Percentiles rank a stretch among this genome's conserved stretches.
Conservation (phyloP, 2,797 vertebrate genomes). For the Pteropus rufus region DNA sequence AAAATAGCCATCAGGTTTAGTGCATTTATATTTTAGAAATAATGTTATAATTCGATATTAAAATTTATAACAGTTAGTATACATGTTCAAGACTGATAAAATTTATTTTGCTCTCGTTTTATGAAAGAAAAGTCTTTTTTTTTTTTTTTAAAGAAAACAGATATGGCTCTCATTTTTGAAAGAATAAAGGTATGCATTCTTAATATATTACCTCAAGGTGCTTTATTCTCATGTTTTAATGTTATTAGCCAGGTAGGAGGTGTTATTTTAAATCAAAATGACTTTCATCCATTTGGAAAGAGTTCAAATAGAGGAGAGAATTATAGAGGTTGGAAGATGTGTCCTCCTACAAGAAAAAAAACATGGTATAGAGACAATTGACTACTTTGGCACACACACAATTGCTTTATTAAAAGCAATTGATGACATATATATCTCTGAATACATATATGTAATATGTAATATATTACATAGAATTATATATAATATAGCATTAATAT, state of each 20-base stretch:
- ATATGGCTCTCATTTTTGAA: not conserved
- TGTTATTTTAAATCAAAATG: not conserved
- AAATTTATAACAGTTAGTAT: not conserved
- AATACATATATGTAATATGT: too few species aligned
- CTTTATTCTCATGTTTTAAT: not conserved
- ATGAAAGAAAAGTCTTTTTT: not conserved
- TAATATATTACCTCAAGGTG: not conserved
- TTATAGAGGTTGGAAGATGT: not conserved
- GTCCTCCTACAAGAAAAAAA: not conserved
- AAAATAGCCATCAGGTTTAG: not conserved
- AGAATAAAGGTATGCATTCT: not conserved
- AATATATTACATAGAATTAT: too few species aligned
- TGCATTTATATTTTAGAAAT: not conserved
- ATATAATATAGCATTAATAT: too few species aligned
- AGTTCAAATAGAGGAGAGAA: not conserved
- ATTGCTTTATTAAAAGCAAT: too few species aligned
- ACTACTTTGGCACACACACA: not conserved
- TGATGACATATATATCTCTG: not conserved
- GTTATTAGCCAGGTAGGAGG: not conserved
- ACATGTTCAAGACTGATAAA: not conserved
- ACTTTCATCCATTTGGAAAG: not conserved
- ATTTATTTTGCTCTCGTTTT: conserved; percentile 8
- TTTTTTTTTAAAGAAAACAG: not conserved
- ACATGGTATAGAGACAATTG: not conserved
- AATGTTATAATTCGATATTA: not conserved